Base-by-base conservation (phyloP, 2,888 invertebrate species). In the Tuberolachnus salignus region DNA sequence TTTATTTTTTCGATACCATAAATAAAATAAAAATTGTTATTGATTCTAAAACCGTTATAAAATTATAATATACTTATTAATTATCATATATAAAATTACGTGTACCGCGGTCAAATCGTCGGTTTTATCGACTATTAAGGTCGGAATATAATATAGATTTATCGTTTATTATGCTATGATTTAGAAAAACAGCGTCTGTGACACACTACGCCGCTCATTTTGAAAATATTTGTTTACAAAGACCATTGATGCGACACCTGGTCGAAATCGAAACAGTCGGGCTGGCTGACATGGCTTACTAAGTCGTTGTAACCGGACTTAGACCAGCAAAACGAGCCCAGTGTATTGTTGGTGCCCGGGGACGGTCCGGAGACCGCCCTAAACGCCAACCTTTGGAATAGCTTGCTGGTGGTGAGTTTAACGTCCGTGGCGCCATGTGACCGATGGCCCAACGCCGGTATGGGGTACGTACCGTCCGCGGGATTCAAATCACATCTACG, bases 301-400 rank as follows among this genome's bases (percentile, higher is more conserved):
- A 88, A 86, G 3, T 87, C 87, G 83, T 91, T 92, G 82, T 69
- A 78, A 49, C 88, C 88, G 81, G 90, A 89, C 72, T 88, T 88
- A 71, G 91, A 90, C 94, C 94, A 94, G 83, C 90, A 89, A 85
- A 94, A 94, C 0, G 92, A 89, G 70, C 82, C 81, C 1, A 83
- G 80, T n/a, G 13, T 55, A 2, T 57, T 49, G n/a, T 80, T 66
- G 1, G 61, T 53, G 2, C 74, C 75, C 14, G 46, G 64, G 0
- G 89, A 80, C 3, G 84, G 83, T 1, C 84, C 83, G 11, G 83
- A 42, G 34, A 87, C 84, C 0, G 88, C 88, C 9, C 87, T 83
- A 83, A 89, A 88, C 80, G 86, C 83, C 64, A 70, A 66, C 11
- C 81, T 63, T 23, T 81, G 80, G 11, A 78, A 69, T 3, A 81